Percentiles rank a stretch among this genome's conserved stretches.
These are phyloP conservation scores for Hyperopisus bebe DNA, from an alignment of 2,113 vertebrate species.

Conservation along the genomic window DNA sequence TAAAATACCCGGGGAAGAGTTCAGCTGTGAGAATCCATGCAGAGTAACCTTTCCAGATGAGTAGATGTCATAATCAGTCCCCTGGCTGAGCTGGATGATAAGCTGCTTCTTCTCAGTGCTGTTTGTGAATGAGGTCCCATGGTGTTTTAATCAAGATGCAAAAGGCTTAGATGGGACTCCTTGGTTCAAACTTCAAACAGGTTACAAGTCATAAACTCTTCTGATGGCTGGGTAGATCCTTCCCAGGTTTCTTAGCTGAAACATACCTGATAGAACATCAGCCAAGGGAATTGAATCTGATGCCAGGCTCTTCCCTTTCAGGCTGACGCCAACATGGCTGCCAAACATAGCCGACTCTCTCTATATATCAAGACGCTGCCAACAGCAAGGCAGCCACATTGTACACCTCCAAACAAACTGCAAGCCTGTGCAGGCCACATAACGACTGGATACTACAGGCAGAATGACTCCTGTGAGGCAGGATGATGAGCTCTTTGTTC, in stretches of 20 bases:
- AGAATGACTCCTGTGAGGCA: background rate
- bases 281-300: background rate
- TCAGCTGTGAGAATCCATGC: constrained; percentile 46
- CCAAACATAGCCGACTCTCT: background rate
- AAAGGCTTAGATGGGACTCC: background rate
- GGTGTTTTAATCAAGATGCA: background rate
- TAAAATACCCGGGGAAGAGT: background rate
- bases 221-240: background rate
- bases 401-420: background rate
- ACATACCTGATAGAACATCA: background rate
- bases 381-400: background rate
- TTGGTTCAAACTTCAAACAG: background rate
- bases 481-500: background rate
- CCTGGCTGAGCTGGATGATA: constrained; percentile 63
- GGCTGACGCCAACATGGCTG: background rate
- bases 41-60: constrained; percentile 56
- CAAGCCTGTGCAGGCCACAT: background rate
- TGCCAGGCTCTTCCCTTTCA: background rate
- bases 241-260: background rate
- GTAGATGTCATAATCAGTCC: constrained; percentile 58
- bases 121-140: background rate
- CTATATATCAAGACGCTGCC: background rate
- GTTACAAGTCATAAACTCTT: background rate
- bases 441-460: background rate
- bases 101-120: constrained; percentile 62